phyloP scores from a whole-genome alignment of 2,888 invertebrate genomes.

The Alsophila aescularia region DNA sequence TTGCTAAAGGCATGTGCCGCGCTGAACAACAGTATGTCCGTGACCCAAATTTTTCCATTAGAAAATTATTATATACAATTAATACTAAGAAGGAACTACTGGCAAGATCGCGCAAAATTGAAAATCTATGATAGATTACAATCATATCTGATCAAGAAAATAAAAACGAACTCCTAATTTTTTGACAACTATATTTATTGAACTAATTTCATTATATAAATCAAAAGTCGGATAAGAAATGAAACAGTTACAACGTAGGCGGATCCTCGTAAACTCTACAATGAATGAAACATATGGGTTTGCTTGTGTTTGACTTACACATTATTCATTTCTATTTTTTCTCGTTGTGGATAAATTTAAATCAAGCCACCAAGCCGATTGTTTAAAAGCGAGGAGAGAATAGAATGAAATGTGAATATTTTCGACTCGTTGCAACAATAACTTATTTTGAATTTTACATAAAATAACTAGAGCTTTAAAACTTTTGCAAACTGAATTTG shows the following conservation, averaged over 20 bases:
- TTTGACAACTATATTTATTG: not conserved
- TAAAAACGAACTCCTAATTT: too few relatives aligned
- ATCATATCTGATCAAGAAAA: too few relatives aligned
- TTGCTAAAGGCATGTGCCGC: too few relatives aligned
- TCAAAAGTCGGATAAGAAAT: constrained; percentile 3
- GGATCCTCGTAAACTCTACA: constrained; percentile 12
- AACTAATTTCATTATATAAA: not conserved
- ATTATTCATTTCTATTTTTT: constrained; percentile 3
- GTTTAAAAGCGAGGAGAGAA: not conserved
- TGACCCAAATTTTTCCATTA: too few relatives aligned
- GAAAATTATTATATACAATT: too few relatives aligned
- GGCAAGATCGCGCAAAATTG: too few relatives aligned
- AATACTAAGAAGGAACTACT: too few relatives aligned
- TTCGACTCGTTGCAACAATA: not conserved
- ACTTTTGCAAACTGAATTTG: too few relatives aligned
- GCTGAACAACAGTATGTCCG: too few relatives aligned
- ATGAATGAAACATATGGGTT: constrained; percentile 19
- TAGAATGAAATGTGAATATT: not conserved
- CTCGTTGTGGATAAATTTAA: constrained; percentile 1
- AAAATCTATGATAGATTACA: too few relatives aligned
- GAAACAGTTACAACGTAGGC: constrained; percentile 9
- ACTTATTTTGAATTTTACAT: not conserved
- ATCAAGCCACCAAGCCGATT: not conserved
- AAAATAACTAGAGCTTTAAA: not conserved
- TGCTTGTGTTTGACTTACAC: constrained; percentile 7